Evolutionary conservation across 2,888 invertebrate genomes (phyloP).

Genomic region (Nymphalis c-album): DNA sequence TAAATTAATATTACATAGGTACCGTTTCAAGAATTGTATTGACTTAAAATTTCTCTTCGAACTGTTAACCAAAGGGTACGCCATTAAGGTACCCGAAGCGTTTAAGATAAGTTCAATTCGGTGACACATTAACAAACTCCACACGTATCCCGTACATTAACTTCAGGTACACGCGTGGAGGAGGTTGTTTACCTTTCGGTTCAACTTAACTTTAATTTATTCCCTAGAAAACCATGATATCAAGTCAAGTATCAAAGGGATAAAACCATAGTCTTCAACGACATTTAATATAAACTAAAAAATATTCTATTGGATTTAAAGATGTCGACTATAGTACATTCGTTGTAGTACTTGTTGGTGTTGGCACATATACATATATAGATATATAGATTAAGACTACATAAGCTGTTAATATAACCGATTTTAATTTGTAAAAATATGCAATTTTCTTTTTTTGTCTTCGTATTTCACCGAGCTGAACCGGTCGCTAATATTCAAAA

Average conservation of each 20-base stretch:
- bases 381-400: too few relatives aligned
- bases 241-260: neutral
- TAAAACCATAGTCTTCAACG: neutral
- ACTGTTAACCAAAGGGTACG: neutral
- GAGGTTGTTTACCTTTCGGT: conserved; percentile 38
- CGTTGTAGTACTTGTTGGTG: too few relatives aligned
- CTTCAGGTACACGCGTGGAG: conserved; percentile 33
- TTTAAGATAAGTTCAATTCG: conserved; percentile 30
- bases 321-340: too few relatives aligned
- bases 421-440: too few relatives aligned
- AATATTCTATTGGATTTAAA: too few relatives aligned
- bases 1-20: neutral
- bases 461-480: neutral
- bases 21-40: neutral
- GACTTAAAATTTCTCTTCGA: neutral
- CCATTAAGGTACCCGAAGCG: conserved; percentile 9
- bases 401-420: too few relatives aligned
- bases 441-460: too few relatives aligned
- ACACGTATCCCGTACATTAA: conserved; percentile 38
- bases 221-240: conserved; percentile 1
- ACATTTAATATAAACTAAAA: too few relatives aligned
- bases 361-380: too few relatives aligned
- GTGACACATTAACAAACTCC: conserved; percentile 39
- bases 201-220: conserved; percentile 20
- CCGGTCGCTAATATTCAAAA: conserved; percentile 14